Base-by-base conservation (phyloP, 1,140 invertebrate genomes). In the Sitophilus oryzae region DNA sequence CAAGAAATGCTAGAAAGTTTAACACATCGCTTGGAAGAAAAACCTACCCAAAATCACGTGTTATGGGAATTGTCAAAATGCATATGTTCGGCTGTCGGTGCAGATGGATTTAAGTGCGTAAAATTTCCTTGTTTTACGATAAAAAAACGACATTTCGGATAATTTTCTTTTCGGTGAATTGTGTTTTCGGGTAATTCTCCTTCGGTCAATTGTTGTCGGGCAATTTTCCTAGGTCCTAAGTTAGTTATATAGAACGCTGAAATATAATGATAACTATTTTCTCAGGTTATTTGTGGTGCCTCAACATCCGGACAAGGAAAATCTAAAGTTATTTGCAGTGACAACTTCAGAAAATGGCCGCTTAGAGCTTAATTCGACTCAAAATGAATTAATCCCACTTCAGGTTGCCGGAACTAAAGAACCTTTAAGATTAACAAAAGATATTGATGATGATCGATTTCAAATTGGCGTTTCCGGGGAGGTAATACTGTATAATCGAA, bases 31-130 rank as follows among this genome's bases (percentile, higher is more conserved):
- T 66, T 82, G 3, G 75, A 81, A 58, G 60, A 70, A 15, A 70
- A 73, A 30, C 78, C 76, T 2, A 78, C 75, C 36, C 77, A 77
- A 62, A 69, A 73, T 23, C 72, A 78, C 25, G 79, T 83, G 2
- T 66, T 84, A n/a, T 77, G 75, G 67, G 82, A 84, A 69, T 63
- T 84, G 38, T 76, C 78, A 0, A 71, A 70, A 14, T 84, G 81
- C 65, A 80, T 83, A 44, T 76, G 74, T 16, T 76, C 79, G 37
- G 81, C 81, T 16, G 76, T 82, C 0, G 74, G 71, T 57, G 81
- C 81, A 0, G 78, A 82, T 61, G 77, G 78, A 1, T 79, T 77
- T 64, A 74, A 64, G 68, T 69, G 55, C 58, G 42, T 54, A 8
- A n/a, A n/a, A n/a, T n/a, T n/a, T n/a, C n/a, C n/a, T n/a, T n/a